Evolutionary conservation across 2,888 invertebrate genomes (phyloP).

Genomic region (Drosophila acutilabella): DNA sequence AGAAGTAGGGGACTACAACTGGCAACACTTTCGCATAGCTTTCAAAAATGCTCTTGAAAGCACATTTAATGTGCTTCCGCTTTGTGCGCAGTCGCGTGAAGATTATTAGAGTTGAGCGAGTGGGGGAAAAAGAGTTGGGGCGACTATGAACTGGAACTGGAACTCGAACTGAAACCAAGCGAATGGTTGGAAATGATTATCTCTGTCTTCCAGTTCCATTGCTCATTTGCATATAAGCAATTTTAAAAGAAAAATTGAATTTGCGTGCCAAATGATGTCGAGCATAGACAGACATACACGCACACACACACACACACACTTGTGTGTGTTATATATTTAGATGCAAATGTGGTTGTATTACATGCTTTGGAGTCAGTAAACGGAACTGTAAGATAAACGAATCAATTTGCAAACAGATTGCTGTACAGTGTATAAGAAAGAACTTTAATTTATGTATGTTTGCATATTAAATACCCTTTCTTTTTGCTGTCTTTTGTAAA

Average conservation of each 20-base stretch:
- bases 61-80: constrained; percentile 60
- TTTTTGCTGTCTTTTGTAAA: background rate
- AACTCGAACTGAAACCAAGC: constrained; percentile 2
- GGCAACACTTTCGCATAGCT: constrained; percentile 48
- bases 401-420: constrained; percentile 25
- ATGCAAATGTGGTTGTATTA: constrained; percentile 2
- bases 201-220: background rate
- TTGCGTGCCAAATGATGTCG: constrained; percentile 29
- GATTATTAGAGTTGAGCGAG: constrained; percentile 10
- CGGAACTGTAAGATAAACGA: constrained; percentile 14
- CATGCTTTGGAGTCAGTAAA: constrained; percentile 5
- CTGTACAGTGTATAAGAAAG: background rate
- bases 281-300: background rate
- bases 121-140: background rate
- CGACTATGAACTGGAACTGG: constrained; percentile 17
- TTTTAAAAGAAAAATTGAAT: constrained; percentile 24
- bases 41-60: constrained; percentile 40
- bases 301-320: constrained; percentile 1
- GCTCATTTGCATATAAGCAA: constrained; percentile 36
- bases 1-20: background rate
- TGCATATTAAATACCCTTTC: background rate
- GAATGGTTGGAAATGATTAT: constrained; percentile 15
- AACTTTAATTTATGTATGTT: too few relatives aligned
- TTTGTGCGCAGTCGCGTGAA: constrained; percentile 51
- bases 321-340: constrained; percentile 4